Conservation (phyloP, 1,140 invertebrate genomes). For the Stegodyphus mimosarum region DNA sequence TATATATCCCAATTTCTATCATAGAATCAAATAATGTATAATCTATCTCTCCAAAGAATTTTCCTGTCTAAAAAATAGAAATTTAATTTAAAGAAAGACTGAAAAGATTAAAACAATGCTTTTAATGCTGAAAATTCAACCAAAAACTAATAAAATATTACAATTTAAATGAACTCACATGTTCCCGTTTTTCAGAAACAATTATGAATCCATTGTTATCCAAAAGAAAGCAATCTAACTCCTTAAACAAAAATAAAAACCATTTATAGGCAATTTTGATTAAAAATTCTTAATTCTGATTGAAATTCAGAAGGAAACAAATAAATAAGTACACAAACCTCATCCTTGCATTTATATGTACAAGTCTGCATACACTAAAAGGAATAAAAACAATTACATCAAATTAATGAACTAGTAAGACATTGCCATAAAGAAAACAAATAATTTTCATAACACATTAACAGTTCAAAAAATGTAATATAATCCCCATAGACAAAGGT, state of each 20-base stretch:
- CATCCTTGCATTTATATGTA: constrained; percentile 65
- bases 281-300: background rate
- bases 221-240: constrained; percentile 89
- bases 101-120: no score
- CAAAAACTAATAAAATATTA: background rate
- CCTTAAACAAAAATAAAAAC: constrained; percentile 75
- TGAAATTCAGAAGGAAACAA: constrained; percentile 72
- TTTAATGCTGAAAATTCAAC: no score
- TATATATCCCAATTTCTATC: constrained; percentile 89
- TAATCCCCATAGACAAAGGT: no score
- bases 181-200: constrained; percentile 78
- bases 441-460: no score
- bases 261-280: background rate
- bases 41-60: constrained; percentile 92
- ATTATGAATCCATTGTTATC: constrained; percentile 96
- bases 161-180: constrained; percentile 51
- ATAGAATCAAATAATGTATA: constrained; percentile 95
- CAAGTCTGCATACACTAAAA: constrained; percentile 71
- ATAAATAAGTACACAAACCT: constrained; percentile 21
- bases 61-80: constrained; percentile 61
- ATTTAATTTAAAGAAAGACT: background rate
- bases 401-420: no score
- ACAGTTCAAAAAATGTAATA: no score
- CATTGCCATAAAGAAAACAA: no score
- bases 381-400: background rate